Conservation (phyloP, 2,113 vertebrate genomes). For the Varanus komodoensis region DNA sequence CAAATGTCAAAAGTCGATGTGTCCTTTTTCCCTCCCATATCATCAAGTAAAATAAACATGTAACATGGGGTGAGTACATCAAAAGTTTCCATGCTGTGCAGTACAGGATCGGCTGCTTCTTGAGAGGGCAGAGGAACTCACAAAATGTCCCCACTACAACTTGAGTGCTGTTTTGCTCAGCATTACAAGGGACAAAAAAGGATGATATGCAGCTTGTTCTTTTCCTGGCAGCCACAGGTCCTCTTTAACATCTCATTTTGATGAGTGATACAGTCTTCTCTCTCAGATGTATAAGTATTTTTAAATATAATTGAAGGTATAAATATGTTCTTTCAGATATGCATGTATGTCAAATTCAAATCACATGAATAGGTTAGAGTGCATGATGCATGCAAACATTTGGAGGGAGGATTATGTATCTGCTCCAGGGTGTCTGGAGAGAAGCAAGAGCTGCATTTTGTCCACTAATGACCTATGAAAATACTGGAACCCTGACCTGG, state of each 20-base stretch:
- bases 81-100: not conserved
- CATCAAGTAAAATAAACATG: not conserved
- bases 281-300: too few species aligned
- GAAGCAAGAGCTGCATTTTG: not conserved
- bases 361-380: not conserved
- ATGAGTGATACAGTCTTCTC: not conserved
- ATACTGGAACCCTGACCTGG: not conserved
- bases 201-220: not conserved
- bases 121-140: not conserved
- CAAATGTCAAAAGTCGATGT: not conserved
- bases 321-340: not conserved
- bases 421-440: not conserved
- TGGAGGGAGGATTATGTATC: not conserved
- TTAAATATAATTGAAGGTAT: too few species aligned
- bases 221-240: constrained; percentile 33
- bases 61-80: not conserved
- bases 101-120: not conserved
- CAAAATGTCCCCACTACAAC: too few species aligned
- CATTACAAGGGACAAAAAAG: constrained; percentile 29
- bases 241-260: not conserved
- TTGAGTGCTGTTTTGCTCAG: not conserved
- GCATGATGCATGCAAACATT: not conserved
- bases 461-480: not conserved
- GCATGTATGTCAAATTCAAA: not conserved
- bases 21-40: not conserved